Evolutionary conservation across 2,797 vertebrate genomes (phyloP).

Genomic region (Prionace glauca): DNA sequence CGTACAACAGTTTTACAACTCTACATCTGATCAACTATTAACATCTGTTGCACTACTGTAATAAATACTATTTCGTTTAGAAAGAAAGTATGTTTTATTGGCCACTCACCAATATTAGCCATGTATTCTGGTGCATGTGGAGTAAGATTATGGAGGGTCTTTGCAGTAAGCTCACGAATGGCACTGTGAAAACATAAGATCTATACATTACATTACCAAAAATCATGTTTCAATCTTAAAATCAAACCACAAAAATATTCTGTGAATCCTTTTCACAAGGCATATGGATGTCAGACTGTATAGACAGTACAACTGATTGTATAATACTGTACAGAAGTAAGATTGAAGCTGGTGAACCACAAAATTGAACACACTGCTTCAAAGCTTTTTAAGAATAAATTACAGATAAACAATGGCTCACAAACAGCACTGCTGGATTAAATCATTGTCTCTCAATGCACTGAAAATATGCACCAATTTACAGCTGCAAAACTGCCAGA

Average conservation of each 20-base stretch:
- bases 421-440: not conserved
- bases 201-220: not conserved
- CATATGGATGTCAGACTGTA: not conserved
- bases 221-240: not conserved
- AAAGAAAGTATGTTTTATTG: not conserved
- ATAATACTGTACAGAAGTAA: not conserved
- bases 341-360: not conserved
- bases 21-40: too few species aligned
- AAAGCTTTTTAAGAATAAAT: not conserved
- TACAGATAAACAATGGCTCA: not conserved
- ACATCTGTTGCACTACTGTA: not conserved
- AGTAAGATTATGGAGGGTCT: constrained; percentile 81
- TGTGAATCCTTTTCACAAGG: not conserved
- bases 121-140: constrained; percentile 72
- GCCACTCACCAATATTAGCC: constrained; percentile 66
- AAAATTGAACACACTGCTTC: not conserved
- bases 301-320: not conserved
- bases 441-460: too few species aligned
- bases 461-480: not conserved
- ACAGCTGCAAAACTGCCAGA: not conserved
- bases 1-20: not conserved
- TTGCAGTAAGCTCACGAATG: constrained; percentile 77
- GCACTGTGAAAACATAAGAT: constrained; percentile 53
- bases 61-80: not conserved
- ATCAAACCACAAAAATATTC: not conserved